phyloP scores from a whole-genome alignment of 2,113 vertebrate genomes.

The Atlantisia rogersi region DNA sequence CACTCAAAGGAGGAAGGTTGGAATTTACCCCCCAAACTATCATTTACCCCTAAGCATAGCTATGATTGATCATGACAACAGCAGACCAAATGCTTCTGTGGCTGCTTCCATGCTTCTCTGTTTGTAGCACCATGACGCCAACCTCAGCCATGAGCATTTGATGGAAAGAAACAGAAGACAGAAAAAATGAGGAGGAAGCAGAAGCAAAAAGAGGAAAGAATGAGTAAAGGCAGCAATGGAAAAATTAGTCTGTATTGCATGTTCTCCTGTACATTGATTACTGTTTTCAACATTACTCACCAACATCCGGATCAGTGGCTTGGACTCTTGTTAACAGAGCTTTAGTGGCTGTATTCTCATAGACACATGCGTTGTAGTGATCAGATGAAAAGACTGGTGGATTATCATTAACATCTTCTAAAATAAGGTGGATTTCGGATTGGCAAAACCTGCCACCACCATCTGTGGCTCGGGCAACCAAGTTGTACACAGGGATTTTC shows the following conservation, averaged over 20 bases:
- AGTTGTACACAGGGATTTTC: constrained; percentile 81
- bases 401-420: constrained; percentile 96
- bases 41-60: not conserved
- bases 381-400: constrained; percentile 86
- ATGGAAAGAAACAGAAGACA: not conserved
- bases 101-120: not conserved
- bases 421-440: constrained; percentile 80
- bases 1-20: not conserved
- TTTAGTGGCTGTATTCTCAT: constrained; percentile 92
- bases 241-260: not conserved
- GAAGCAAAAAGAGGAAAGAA: not conserved
- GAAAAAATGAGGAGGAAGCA: not conserved
- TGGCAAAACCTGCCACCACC: constrained; percentile 91
- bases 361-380: constrained; percentile 87
- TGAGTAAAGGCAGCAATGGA: not conserved
- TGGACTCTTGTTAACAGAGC: constrained; percentile 92
- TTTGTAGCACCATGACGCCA: not conserved
- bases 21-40: not conserved
- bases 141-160: not conserved
- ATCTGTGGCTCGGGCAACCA: constrained; percentile 88
- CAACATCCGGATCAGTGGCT: constrained; percentile 92
- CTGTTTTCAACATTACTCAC: not conserved
- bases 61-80: not conserved
- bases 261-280: not conserved
- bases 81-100: not conserved